Conservation (phyloP, 2,888 invertebrate genomes). For the Eulithis testata region DNA sequence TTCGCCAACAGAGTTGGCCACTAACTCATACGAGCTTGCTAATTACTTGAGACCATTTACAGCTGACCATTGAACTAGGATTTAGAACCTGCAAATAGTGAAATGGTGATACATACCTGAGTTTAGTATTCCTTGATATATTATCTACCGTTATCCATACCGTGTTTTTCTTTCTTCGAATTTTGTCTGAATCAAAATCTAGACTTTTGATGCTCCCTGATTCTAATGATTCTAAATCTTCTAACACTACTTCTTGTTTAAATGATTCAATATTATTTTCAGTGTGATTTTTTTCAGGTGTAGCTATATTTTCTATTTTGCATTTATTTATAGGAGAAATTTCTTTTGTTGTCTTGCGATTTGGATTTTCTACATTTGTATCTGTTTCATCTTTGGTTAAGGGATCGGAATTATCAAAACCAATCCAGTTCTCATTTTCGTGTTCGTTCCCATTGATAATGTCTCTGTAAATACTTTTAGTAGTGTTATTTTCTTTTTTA, state of each 20-base stretch:
- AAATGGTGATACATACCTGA: no score
- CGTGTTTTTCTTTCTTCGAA: background rate
- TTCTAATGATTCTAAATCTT: constrained; percentile 8
- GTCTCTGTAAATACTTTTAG: background rate
- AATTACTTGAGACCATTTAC: no score
- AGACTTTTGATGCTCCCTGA: background rate
- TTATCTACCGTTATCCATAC: background rate
- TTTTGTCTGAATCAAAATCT: background rate
- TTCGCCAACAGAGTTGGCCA: no score
- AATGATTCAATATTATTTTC: background rate
- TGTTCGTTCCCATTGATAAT: constrained; percentile 3
- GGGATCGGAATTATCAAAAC: background rate
- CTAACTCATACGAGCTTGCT: no score
- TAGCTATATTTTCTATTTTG: background rate
- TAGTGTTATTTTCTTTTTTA: constrained; percentile 1
- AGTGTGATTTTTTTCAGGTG: background rate
- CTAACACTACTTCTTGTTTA: background rate
- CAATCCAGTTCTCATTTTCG: background rate
- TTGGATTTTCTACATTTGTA: background rate
- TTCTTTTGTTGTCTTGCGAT: no score
- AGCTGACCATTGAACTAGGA: no score
- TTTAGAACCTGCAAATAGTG: no score
- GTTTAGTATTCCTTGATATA: no score
- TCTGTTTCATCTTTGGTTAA: background rate
- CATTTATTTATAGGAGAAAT: no score